Conservation (phyloP, 2,113 vertebrate genomes). For the Larimichthys polyactis region DNA sequence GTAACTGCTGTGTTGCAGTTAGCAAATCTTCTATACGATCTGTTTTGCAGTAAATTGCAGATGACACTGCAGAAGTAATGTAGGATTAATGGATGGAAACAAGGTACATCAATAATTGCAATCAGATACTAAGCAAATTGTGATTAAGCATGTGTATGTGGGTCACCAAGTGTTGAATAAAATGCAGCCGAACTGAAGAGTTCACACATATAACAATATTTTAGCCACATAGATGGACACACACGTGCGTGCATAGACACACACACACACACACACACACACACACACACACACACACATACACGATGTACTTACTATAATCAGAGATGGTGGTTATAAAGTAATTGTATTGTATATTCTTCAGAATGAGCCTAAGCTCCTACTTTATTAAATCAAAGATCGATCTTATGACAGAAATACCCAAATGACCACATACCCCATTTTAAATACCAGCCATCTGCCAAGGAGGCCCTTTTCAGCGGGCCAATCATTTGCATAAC, state of each 20-base stretch:
- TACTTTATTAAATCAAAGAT: slow-evolving; percentile 82
- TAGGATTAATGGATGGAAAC: slow-evolving; percentile 44
- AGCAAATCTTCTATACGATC: not conserved
- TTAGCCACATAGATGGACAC: not conserved
- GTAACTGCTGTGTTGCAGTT: not conserved
- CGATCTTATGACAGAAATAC: slow-evolving; percentile 72
- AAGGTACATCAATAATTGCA: slow-evolving; percentile 42
- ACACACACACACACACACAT: slow-evolving; percentile 21
- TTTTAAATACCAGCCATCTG: slow-evolving; percentile 81
- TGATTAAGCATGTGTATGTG: slow-evolving; percentile 44
- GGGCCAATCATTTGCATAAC: slow-evolving; percentile 82
- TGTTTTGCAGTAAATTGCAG: slow-evolving; percentile 18
- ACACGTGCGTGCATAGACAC: slow-evolving; percentile 5
- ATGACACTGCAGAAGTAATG: slow-evolving; percentile 34
- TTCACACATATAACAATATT: slow-evolving; percentile 20
- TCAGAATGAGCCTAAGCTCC: slow-evolving; percentile 63
- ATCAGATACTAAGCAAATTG: slow-evolving; percentile 43
- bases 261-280: slow-evolving; percentile 33
- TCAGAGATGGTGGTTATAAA: slow-evolving; percentile 64
- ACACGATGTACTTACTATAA: slow-evolving; percentile 51
- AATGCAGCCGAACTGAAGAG: slow-evolving; percentile 9
- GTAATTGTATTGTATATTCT: slow-evolving; percentile 73
- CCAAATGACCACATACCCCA: slow-evolving; percentile 77
- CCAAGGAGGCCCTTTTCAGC: slow-evolving; percentile 77
- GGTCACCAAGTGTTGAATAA: slow-evolving; percentile 38